Evolutionary conservation across 2,113 vertebrate genomes (phyloP).

Genomic region (Paralichthys olivaceus): DNA sequence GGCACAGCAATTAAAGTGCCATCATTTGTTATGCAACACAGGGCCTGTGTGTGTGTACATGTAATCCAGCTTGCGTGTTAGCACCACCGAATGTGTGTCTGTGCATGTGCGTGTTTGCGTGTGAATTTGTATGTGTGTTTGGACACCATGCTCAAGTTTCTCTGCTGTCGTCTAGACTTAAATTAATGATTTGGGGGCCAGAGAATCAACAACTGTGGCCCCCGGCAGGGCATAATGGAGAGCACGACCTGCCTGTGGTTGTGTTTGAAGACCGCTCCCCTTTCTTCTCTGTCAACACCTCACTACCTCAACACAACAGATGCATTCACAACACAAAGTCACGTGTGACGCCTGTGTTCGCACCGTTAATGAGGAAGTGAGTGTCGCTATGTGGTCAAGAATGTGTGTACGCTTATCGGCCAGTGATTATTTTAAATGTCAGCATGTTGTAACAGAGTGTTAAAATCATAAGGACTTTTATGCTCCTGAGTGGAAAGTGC

Average conservation of each 20-base stretch:
- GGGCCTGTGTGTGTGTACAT: constrained; percentile 32
- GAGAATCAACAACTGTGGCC: constrained; percentile 82
- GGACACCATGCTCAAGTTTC: constrained; percentile 76
- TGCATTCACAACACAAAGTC: constrained; percentile 73
- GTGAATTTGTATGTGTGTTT: constrained; percentile 34
- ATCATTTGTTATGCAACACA: constrained; percentile 82
- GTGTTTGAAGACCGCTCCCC: constrained; percentile 75
- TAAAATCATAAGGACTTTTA: constrained; percentile 49
- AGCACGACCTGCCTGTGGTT: constrained; percentile 70
- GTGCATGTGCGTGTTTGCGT: constrained; percentile 13
- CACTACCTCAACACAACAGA: constrained; percentile 73
- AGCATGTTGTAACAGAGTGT: constrained; percentile 54
- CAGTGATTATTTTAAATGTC: constrained; percentile 67
- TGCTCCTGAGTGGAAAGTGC: constrained; percentile 22
- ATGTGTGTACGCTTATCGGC: constrained; percentile 58
- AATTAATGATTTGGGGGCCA: constrained; percentile 82
- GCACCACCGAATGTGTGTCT: constrained; percentile 36
- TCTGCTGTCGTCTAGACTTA: constrained; percentile 70
- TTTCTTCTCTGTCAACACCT: constrained; percentile 82
- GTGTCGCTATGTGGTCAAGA: constrained; percentile 48
- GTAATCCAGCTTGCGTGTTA: constrained; percentile 16
- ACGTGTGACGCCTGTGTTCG: constrained; percentile 44
- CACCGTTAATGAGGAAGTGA: constrained; percentile 63
- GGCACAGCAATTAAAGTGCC: constrained; percentile 78
- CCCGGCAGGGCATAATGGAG: constrained; percentile 72